phyloP scores from a whole-genome alignment of 2,797 vertebrate genomes.

The Cirrhinus mrigala region DNA sequence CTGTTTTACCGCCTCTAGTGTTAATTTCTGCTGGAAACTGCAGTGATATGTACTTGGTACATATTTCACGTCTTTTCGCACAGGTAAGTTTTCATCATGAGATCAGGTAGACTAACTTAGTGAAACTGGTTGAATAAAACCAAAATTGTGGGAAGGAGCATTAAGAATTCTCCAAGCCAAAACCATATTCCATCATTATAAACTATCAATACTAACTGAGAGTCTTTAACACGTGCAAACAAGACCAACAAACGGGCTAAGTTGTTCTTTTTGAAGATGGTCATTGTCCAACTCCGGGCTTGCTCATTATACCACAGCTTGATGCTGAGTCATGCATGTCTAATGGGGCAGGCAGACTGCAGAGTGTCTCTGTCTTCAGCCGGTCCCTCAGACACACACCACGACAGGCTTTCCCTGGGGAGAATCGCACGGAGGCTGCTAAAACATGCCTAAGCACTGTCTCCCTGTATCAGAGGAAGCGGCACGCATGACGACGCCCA shows the following conservation, averaged over 20 bases:
- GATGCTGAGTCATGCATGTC: constrained; percentile 58
- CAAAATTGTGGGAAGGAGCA: background rate
- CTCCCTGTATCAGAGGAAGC: constrained; percentile 36
- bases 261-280: constrained; percentile 41
- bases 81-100: too few species aligned
- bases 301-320: constrained; percentile 46
- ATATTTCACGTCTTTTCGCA: too few species aligned
- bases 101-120: background rate
- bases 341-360: constrained; percentile 50
- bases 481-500: constrained; percentile 7
- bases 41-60: too few species aligned
- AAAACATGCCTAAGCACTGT: constrained; percentile 50
- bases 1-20: too few species aligned
- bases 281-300: constrained; percentile 33
- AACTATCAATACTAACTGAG: background rate
- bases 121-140: background rate
- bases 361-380: constrained; percentile 34
- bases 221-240: constrained; percentile 20
- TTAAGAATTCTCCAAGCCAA: background rate
- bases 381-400: constrained; percentile 34
- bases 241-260: constrained; percentile 25
- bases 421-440: background rate
- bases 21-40: too few species aligned
- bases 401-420: constrained; percentile 23
- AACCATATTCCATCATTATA: background rate